These are phyloP conservation scores for Picathartes gymnocephalus DNA, from an alignment of 2,113 vertebrate genomes.

Conservation along the genomic window DNA sequence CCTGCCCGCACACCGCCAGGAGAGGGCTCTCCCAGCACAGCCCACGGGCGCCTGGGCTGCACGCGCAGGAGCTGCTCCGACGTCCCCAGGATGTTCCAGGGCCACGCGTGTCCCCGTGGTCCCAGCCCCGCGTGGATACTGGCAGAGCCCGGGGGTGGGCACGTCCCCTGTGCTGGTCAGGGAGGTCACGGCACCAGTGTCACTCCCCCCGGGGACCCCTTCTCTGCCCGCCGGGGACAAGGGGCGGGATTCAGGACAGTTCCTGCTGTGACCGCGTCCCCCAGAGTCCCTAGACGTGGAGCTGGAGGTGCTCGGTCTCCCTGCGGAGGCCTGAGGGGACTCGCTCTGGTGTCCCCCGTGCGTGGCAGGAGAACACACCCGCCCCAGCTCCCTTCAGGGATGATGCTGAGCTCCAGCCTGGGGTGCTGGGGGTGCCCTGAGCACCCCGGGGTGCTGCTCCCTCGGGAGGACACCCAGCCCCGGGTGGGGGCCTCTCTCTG, in stretches of 20 bases:
- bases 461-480: neutral
- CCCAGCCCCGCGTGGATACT: neutral
- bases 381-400: fast-evolving
- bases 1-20: neutral
- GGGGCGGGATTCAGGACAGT: too few relatives aligned
- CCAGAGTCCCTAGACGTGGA: fast-evolving
- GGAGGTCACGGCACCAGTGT: fast-evolving
- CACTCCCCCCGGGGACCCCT: too few relatives aligned
- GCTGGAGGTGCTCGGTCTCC: neutral
- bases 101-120: neutral
- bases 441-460: neutral
- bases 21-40: slow-evolving; percentile 23
- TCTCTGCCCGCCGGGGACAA: neutral
- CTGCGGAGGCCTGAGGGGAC: neutral
- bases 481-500: fast-evolving
- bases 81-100: fast-evolving
- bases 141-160: neutral
- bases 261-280: fast-evolving
- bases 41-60: neutral
- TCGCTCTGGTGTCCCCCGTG: fast-evolving
- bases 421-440: fast-evolving
- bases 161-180: fast-evolving
- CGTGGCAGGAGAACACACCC: fast-evolving
- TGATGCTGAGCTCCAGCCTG: neutral
- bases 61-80: neutral